Percentiles rank a stretch among this genome's conserved stretches.
These are phyloP conservation scores for Drosophila seclusa DNA, from an alignment of 2,888 invertebrate species.

Conservation along the genomic window DNA sequence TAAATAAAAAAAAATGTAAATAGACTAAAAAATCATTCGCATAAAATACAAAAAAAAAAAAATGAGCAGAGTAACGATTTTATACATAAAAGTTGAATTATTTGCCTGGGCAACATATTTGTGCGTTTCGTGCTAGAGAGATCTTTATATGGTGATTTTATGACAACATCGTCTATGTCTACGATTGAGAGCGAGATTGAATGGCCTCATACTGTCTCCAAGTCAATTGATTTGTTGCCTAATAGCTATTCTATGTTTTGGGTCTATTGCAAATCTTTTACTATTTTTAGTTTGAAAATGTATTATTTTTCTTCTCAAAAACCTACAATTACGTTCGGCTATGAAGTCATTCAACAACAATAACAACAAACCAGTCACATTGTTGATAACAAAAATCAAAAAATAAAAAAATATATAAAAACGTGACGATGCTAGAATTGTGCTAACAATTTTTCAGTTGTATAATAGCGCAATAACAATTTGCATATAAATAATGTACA, in stretches of 20 bases:
- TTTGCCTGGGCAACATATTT: slow-evolving; percentile 9
- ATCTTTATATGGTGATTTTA: slow-evolving; percentile 44
- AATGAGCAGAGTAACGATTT: background rate
- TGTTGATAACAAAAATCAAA: slow-evolving; percentile 29
- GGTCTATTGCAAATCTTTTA: background rate
- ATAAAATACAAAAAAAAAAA: slow-evolving; percentile 3
- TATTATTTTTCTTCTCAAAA: slow-evolving; percentile 16
- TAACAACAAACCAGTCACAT: slow-evolving; percentile 31
- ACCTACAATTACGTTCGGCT: slow-evolving; percentile 47
- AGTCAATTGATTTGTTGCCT: slow-evolving; percentile 28
- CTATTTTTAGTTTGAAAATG: slow-evolving; percentile 47
- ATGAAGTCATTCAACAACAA: slow-evolving; percentile 61
- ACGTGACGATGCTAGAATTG: slow-evolving; percentile 15
- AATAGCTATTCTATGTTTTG: background rate
- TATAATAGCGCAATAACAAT: slow-evolving; percentile 18
- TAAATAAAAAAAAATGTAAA: slow-evolving; percentile 21
- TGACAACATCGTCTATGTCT: slow-evolving; percentile 55
- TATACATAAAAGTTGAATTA: slow-evolving; percentile 4
- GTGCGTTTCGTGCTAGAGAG: slow-evolving; percentile 2
- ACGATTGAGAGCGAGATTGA: slow-evolving; percentile 23
- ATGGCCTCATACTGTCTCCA: slow-evolving; percentile 36
- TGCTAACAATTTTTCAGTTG: slow-evolving; percentile 10
- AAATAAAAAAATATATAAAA: background rate
- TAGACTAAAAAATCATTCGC: slow-evolving; percentile 11
- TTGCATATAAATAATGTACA: slow-evolving; percentile 22